Percentiles rank a stretch among this genome's conserved stretches.
Evolutionary conservation across 2,113 vertebrate species (phyloP).

Genomic region (Cyanocitta stelleri): DNA sequence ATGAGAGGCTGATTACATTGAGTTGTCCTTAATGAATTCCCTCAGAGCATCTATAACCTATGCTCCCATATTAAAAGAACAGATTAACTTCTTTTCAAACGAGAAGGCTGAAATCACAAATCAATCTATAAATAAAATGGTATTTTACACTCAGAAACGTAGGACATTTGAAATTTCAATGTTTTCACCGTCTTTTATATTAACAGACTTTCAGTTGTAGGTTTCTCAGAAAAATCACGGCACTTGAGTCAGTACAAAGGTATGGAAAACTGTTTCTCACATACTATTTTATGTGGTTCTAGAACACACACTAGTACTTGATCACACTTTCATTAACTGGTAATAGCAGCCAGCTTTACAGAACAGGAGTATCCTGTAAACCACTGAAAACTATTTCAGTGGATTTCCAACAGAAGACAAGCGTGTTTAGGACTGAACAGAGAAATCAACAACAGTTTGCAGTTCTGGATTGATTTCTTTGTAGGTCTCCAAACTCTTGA

Average conservation of each 20-base stretch:
- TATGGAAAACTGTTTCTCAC: background rate
- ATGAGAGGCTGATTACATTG: background rate
- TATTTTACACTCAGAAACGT: background rate
- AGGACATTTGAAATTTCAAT: background rate
- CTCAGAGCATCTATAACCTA: background rate
- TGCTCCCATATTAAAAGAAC: background rate
- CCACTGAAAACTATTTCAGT: background rate
- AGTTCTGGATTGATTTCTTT: background rate
- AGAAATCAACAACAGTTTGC: background rate
- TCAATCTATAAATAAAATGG: background rate
- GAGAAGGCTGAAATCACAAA: background rate
- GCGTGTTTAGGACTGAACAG: background rate
- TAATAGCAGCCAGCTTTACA: background rate
- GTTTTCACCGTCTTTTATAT: background rate
- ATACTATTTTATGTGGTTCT: background rate
- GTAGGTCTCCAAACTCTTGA: background rate
- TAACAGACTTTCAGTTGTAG: background rate
- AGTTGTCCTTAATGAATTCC: background rate
- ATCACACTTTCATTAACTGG: background rate
- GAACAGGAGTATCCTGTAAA: background rate
- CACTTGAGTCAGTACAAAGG: background rate
- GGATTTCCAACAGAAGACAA: background rate
- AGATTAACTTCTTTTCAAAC: background rate
- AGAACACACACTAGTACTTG: background rate
- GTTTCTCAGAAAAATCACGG: background rate